Evolutionary conservation across 2,797 vertebrate species (phyloP).

Genomic region (Enteromius trimaculatus): DNA sequence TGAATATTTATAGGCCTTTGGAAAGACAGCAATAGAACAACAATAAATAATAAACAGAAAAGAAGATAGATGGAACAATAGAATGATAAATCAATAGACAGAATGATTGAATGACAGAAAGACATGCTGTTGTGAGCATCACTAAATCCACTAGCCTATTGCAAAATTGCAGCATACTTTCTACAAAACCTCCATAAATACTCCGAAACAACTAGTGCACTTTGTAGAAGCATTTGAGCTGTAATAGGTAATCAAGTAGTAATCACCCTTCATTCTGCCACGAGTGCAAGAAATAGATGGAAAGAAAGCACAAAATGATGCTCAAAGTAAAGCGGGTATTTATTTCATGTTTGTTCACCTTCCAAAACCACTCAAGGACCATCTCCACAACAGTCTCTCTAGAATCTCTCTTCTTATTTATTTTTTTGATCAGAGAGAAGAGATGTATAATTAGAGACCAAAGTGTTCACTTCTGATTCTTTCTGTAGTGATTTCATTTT

Average conservation of each 20-base stretch:
- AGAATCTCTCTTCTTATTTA: background rate
- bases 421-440: constrained; percentile 3
- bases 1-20: no score
- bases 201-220: background rate
- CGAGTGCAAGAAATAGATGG: background rate
- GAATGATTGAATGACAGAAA: background rate
- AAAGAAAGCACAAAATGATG: background rate
- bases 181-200: background rate
- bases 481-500: background rate
- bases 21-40: no score
- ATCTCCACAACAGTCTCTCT: background rate
- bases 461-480: background rate
- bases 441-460: background rate
- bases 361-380: background rate
- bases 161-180: background rate
- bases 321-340: background rate
- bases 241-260: background rate
- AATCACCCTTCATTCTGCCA: constrained; percentile 3
- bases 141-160: background rate
- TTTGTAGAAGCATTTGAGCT: background rate
- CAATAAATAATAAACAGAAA: background rate
- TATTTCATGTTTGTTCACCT: background rate
- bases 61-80: background rate
- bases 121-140: background rate
- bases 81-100: background rate